Percentiles rank a stretch among this genome's conserved stretches.
Conservation (phyloP, 2,113 vertebrate species). For the Eulemur macaco region DNA sequence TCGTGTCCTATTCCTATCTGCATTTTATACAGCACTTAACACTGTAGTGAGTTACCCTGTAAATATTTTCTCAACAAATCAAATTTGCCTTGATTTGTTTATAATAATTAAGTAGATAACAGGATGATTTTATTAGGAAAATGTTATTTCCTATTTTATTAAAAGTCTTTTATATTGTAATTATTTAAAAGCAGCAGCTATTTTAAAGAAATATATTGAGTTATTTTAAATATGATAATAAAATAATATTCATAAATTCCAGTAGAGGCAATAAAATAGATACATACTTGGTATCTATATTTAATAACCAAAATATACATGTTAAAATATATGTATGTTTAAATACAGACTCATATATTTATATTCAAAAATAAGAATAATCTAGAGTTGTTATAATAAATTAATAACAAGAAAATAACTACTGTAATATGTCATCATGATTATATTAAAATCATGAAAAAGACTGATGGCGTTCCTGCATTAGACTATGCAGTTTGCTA, state of each 20-base stretch:
- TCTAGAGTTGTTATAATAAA: slow-evolving; percentile 7
- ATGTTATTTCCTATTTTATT: slow-evolving; percentile 29
- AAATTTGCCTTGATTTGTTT: slow-evolving; percentile 15
- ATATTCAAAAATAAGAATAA: slow-evolving; percentile 13
- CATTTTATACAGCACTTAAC: neutral
- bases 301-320: slow-evolving; percentile 9
- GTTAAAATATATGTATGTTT: slow-evolving; percentile 23
- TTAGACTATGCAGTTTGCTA: neutral
- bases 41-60: neutral
- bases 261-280: neutral
- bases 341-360: neutral
- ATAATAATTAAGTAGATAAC: neutral
- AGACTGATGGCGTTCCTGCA: neutral
- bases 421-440: neutral
- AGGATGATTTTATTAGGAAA: slow-evolving; percentile 13
- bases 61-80: neutral
- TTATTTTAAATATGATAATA: slow-evolving; percentile 20
- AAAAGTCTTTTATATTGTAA: slow-evolving; percentile 7
- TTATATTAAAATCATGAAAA: slow-evolving; percentile 17
- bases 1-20: neutral
- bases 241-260: neutral
- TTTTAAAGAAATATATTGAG: slow-evolving; percentile 2
- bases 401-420: slow-evolving; percentile 28
- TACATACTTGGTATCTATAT: neutral
- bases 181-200: neutral